Conservation (phyloP, 64 coral and sea anemone species). For the Stichodactyla helianthus region DNA sequence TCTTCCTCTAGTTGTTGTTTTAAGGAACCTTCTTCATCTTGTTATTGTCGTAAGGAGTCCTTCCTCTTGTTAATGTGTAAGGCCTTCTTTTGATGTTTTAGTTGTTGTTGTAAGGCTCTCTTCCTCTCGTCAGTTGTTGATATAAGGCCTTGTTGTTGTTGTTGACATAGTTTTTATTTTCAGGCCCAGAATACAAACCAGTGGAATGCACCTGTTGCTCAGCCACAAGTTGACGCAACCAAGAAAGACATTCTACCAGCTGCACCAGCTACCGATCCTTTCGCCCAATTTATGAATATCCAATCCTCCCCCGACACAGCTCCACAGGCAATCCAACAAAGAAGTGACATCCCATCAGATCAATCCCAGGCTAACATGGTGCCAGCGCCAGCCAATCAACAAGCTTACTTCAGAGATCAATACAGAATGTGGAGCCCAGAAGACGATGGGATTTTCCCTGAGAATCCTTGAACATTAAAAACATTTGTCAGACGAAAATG, state of each 20-base stretch:
- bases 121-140: too few species aligned
- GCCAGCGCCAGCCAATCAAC: constrained; percentile 11
- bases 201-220: constrained; percentile 2
- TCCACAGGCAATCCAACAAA: constrained; percentile 41
- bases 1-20: too few species aligned
- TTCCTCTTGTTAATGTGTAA: too few species aligned
- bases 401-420: constrained; percentile 5
- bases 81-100: too few species aligned
- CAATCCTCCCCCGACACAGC: constrained; percentile 19
- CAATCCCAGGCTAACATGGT: not conserved
- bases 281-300: constrained; percentile 62
- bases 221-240: constrained; percentile 12
- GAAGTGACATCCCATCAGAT: constrained; percentile 42
- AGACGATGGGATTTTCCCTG: constrained; percentile 39
- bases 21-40: too few species aligned
- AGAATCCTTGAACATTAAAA: constrained; percentile 37
- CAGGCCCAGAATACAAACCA: not conserved
- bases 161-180: not conserved
- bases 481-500: not conserved
- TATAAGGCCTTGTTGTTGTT: too few species aligned
- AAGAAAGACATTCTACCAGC: constrained; percentile 44
- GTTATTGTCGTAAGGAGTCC: too few species aligned
- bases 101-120: too few species aligned
- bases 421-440: constrained; percentile 20
- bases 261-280: constrained; percentile 34